Evolutionary conservation across 37 sponge, comb jelly and placozoan species (phyloP), one percentile per base, ranked within the genome.

Genomic region (Haliclona indistincta): DNA sequence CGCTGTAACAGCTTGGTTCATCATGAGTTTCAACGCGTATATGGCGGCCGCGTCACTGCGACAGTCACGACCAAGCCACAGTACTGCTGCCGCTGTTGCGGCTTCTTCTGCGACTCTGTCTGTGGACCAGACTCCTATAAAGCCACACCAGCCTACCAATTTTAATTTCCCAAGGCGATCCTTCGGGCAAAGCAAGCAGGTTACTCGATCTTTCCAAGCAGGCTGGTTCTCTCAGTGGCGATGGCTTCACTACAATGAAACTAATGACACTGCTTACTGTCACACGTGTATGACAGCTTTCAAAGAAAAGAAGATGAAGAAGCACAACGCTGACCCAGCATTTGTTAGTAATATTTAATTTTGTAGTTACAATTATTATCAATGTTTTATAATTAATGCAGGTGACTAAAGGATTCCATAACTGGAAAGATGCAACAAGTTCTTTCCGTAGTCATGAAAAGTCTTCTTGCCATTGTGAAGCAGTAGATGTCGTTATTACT

Each of bases 211-310:
- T n/a, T 77, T 84, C 40, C 78, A 84, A 35, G 64, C 39, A 61
- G 34, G 51, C 2, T 83, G 86, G 86, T 86, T 70, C 65, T 28
- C 11, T 0, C 28, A 63, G 40, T 86, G 80, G 79, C 28, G 19
- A 44, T 86, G 71, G 63, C 73, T 86, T 0, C 86, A 86, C 68
- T 86, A 84, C 43, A 43, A 75, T 53, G 71, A 74, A 47, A 23
- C 37, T 7, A 68, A 43, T 49, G 67, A 86, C 41, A 34, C 42
- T 37, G 85, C 72, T 22, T 77, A 71, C 66, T 84, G 78, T 43
- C 58, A 56, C 36, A 63, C 43, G n/a, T 77, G 78, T 71, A 64
- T 77, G 43, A 70, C 28, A 61, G 78, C 65, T 19, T 76, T 67
- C 35, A 69, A 84, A 51, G 37, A 75, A 10, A 38, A 58, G 63